Percentiles rank a stretch among this genome's conserved stretches.
These are phyloP conservation scores for Melikaiella ostensackeni DNA, from an alignment of 2,888 invertebrate species.

Conservation along the genomic window DNA sequence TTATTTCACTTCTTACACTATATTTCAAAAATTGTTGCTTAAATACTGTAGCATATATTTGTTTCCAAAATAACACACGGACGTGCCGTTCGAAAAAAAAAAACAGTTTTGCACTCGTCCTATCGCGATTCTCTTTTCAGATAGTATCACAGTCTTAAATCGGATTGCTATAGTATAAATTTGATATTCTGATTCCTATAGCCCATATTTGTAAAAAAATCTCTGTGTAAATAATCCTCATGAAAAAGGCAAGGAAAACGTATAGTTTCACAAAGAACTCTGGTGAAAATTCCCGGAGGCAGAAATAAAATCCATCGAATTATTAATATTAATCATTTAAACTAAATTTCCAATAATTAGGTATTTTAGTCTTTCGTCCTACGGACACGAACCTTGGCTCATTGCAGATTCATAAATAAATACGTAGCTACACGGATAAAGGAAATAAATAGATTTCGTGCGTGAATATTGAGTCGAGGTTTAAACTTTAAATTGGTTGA, in stretches of 20 bases:
- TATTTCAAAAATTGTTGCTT: conserved; percentile 6
- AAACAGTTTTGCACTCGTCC: conserved; percentile 4
- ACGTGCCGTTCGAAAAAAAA: background rate
- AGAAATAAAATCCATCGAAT: background rate
- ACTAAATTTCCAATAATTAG: background rate
- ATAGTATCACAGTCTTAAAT: conserved; percentile 33
- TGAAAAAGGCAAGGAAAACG: background rate
- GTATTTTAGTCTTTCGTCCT: background rate
- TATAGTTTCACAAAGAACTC: background rate
- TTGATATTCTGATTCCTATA: conserved; percentile 2
- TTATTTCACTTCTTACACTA: background rate
- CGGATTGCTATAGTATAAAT: background rate
- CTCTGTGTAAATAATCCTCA: background rate
- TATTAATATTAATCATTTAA: background rate
- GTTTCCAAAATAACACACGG: conserved; percentile 7
- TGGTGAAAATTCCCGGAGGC: background rate
- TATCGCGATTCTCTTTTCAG: conserved; percentile 16
- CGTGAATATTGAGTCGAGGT: background rate
- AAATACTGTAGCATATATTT: conserved; percentile 13
- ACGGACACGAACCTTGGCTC: conserved; percentile 4
- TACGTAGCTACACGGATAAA: background rate
- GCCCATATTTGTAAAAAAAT: background rate
- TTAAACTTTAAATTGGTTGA: background rate
- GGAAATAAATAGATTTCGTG: background rate
- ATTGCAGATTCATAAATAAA: background rate